Percentiles rank a stretch among this genome's conserved stretches.
Conservation (phyloP, 2,113 vertebrate genomes). For the Phyllostomus discolor region DNA sequence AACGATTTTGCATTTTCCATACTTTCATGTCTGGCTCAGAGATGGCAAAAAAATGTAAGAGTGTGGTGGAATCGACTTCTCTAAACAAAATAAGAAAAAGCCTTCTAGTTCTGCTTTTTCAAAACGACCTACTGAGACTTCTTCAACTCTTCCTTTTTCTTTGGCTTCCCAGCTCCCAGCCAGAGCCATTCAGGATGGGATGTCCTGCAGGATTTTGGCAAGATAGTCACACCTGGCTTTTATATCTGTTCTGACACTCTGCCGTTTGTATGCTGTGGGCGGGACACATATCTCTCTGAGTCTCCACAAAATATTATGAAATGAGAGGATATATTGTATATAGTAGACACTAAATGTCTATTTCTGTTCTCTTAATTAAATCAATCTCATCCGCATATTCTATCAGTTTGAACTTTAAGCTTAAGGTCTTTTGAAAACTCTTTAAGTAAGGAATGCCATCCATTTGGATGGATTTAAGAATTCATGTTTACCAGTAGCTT, state of each 20-base stretch:
- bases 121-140: neutral
- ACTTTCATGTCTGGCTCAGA: neutral
- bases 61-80: neutral
- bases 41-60: conserved; percentile 24
- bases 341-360: neutral
- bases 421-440: neutral
- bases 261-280: neutral
- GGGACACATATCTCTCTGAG: neutral
- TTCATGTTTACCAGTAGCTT: neutral
- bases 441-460: neutral
- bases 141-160: neutral
- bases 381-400: neutral
- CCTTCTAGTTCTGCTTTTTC: neutral
- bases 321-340: neutral
- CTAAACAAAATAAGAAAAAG: conserved; percentile 4
- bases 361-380: neutral
- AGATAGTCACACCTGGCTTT: neutral
- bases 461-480: neutral
- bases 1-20: conserved; percentile 4
- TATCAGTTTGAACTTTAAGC: neutral
- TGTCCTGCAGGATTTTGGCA: neutral
- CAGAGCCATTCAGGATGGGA: neutral
- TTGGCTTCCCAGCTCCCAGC: neutral
- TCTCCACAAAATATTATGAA: neutral
- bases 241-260: neutral